These are phyloP conservation scores for Hemicrepidius hirtus DNA, from an alignment of 2,888 invertebrate genomes.

Conservation along the genomic window DNA sequence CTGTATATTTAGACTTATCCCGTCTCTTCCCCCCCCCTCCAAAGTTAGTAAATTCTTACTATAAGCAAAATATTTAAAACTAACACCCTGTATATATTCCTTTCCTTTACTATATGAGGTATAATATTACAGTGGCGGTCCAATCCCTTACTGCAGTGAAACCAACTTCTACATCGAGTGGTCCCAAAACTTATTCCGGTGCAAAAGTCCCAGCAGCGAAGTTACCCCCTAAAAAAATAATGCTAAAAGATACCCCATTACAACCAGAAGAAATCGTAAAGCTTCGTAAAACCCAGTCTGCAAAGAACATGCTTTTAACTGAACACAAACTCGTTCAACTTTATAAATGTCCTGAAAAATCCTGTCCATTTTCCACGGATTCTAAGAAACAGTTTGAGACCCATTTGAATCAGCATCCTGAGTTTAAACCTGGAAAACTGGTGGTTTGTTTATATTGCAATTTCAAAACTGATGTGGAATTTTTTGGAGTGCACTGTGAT, in stretches of 20 bases:
- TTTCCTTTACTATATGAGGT: too few species aligned
- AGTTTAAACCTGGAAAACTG: conserved; percentile 41
- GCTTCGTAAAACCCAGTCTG: conserved; percentile 58
- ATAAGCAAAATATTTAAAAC: too few species aligned
- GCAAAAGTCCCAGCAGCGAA: not conserved
- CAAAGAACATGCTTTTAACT: conserved; percentile 68
- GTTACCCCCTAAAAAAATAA: conserved; percentile 20
- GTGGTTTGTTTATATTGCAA: conserved; percentile 73
- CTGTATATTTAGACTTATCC: too few species aligned
- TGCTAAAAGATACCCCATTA: conserved; percentile 46
- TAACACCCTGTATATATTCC: too few species aligned
- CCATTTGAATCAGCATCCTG: conserved; percentile 70
- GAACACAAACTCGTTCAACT: conserved; percentile 69
- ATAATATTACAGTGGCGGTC: too few species aligned
- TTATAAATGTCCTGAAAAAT: conserved; percentile 75
- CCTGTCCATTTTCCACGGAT: conserved; percentile 73
- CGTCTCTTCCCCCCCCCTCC: too few species aligned
- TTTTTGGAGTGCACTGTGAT: conserved; percentile 74
- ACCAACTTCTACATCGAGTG: not conserved
- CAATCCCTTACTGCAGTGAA: not conserved
- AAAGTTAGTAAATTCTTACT: too few species aligned
- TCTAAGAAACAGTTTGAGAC: conserved; percentile 64
- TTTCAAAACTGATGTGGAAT: conserved; percentile 71
- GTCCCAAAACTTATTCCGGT: not conserved
- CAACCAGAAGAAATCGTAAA: conserved; percentile 59